Conservation (phyloP, 1,140 invertebrate genomes). For the Drosophila suzukii region DNA sequence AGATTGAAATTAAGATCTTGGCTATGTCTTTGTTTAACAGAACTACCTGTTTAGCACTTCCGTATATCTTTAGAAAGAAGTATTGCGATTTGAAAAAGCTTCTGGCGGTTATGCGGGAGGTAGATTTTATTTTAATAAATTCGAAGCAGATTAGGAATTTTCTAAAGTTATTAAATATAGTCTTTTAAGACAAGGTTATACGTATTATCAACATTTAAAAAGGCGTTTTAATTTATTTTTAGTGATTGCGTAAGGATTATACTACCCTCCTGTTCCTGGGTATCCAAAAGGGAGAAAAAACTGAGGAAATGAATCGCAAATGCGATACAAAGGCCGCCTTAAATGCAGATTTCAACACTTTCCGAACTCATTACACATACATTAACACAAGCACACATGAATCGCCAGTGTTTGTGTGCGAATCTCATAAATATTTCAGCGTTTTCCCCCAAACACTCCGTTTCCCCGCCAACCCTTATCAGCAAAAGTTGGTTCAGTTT, state of each 20-base stretch:
- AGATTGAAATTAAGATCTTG: too few species aligned
- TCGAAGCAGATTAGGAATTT: too few species aligned
- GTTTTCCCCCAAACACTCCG: slow-evolving; percentile 35
- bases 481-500: slow-evolving; percentile 29
- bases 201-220: too few species aligned
- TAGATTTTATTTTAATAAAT: too few species aligned
- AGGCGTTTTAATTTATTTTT: too few species aligned
- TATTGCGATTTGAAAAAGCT: too few species aligned
- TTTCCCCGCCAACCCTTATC: slow-evolving; percentile 16
- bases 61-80: too few species aligned
- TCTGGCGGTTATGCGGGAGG: too few species aligned
- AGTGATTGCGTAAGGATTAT: neutral
- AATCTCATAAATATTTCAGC: slow-evolving; percentile 72
- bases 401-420: slow-evolving; percentile 14
- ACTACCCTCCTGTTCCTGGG: neutral
- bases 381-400: slow-evolving; percentile 40
- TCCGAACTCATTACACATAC: slow-evolving; percentile 64
- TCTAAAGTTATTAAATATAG: too few species aligned
- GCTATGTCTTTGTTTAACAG: too few species aligned
- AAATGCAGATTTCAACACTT: slow-evolving; percentile 75
- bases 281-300: neutral
- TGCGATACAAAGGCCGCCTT: slow-evolving; percentile 49
- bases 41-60: too few species aligned
- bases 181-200: too few species aligned
- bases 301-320: slow-evolving; percentile 19